Conservation (phyloP, 2,888 invertebrate species). For the Brachyptera risi region DNA sequence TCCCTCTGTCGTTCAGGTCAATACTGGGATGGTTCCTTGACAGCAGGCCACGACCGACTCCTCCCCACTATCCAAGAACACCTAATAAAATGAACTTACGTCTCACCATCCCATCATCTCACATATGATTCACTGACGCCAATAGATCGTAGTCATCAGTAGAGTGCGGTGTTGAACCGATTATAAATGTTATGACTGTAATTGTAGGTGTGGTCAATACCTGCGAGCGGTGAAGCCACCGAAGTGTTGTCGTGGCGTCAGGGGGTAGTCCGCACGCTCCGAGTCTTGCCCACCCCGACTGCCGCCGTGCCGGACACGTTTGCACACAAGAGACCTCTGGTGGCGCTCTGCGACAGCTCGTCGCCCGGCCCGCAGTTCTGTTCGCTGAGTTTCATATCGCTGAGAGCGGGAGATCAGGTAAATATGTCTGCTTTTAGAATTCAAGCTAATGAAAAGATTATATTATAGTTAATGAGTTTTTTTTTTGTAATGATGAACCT, state of each 20-base stretch:
- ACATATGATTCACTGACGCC: too few species aligned
- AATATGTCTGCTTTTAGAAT: slow-evolving; percentile 25
- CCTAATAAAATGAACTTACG: too few species aligned
- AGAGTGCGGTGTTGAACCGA: too few species aligned
- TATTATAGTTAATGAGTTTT: background rate
- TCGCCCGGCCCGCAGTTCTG: slow-evolving; percentile 73
- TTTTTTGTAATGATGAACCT: too few species aligned
- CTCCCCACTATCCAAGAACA: too few species aligned
- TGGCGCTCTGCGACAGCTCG: slow-evolving; percentile 85
- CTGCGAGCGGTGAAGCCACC: slow-evolving; percentile 87
- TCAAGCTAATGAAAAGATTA: background rate
- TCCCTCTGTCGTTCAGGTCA: too few species aligned
- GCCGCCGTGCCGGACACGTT: slow-evolving; percentile 71
- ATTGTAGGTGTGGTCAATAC: slow-evolving; percentile 70
- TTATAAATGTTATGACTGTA: background rate
- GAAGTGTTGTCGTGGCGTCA: slow-evolving; percentile 94
- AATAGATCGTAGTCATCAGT: too few species aligned
- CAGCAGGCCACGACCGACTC: too few species aligned
- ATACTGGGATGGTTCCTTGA: too few species aligned
- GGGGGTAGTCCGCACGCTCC: slow-evolving; percentile 76
- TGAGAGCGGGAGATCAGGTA: slow-evolving; percentile 75
- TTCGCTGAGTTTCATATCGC: slow-evolving; percentile 78
- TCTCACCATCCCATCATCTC: too few species aligned
- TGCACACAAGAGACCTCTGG: slow-evolving; percentile 76
- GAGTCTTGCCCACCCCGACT: slow-evolving; percentile 77